Base-by-base conservation (phyloP, 2,888 invertebrate species). In the Capitulum mitella region DNA sequence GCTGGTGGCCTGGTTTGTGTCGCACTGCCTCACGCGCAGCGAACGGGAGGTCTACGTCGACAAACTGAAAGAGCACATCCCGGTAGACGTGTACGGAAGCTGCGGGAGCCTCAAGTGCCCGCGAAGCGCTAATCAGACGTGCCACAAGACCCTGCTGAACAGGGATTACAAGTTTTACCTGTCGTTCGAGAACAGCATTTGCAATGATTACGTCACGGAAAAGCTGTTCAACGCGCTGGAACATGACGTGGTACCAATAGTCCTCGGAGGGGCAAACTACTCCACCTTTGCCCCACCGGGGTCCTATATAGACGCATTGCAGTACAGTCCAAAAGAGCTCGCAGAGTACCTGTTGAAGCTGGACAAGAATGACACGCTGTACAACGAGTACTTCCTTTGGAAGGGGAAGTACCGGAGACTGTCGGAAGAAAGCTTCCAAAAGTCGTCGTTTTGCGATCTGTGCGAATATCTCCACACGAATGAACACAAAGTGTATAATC, bases 261-360 rank as follows among this genome's bases (percentile, higher is more conserved):
- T 84, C 3, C 83, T 83, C 75, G 85, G 85, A 0, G 81, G 83
- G 19, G 83, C 82, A 0, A 82, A 85, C 79, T 85, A 85, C 78
- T 80, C 81, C 1, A 26, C 46, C n/a, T 79, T 83, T 10, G 82
- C 83, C 3, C 85, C 85, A 0, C 81, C 82, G 29, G 82, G 81
- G 29, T 84, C 85, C 6, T 85, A 82, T 81, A 85, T 86, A 76
- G 82, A 85, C 80, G 84, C 84, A 0, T 81, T 82, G 8, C 82
- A 83, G 40, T 85, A 84, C 79, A 81, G 82, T 8, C 82, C 84
- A 0, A 80, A 83, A 79, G 82, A 81, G n/a, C 82, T 85, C 37
- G 84, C 84, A 10, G 79, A 81, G 3, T 83, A 84, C 77, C 80
- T 85, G 46, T 75, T 79, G 26, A 80, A 80, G 54, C 81, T 84